Evolutionary conservation across 2,113 vertebrate genomes (phyloP).

Genomic region (Oreocharis arfaki): DNA sequence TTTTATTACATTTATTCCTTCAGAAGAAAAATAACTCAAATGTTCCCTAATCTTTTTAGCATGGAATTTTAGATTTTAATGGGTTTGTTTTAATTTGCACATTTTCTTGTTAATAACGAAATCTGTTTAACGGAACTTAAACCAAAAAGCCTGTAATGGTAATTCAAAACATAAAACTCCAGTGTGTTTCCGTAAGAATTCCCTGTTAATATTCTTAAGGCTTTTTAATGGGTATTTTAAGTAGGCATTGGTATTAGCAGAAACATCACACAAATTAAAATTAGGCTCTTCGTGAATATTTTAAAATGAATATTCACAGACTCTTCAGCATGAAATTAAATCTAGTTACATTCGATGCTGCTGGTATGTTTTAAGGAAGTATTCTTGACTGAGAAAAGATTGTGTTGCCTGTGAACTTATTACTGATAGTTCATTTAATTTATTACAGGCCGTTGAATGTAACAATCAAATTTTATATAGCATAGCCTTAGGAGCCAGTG

Average conservation of each 20-base stretch:
- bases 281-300: conserved; percentile 70
- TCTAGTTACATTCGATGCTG: conserved; percentile 10
- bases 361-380: conserved; percentile 27
- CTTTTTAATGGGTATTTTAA: conserved; percentile 69
- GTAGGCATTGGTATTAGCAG: conserved; percentile 65
- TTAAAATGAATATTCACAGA: conserved; percentile 68
- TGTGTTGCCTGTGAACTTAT: conserved; percentile 28
- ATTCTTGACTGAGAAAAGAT: background rate
- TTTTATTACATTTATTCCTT: conserved; percentile 15
- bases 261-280: conserved; percentile 77
- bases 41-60: conserved; percentile 46
- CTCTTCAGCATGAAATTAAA: conserved; percentile 59
- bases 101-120: conserved; percentile 72
- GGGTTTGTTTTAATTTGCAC: conserved; percentile 72
- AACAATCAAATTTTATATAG: conserved; percentile 12
- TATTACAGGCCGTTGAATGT: background rate
- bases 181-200: conserved; percentile 62
- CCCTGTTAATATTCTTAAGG: conserved; percentile 72
- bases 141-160: conserved; percentile 72
- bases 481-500: background rate
- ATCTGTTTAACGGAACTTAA: conserved; percentile 72
- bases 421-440: conserved; percentile 45
- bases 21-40: conserved; percentile 16
- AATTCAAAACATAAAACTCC: conserved; percentile 73
- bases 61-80: conserved; percentile 63